Evolutionary conservation across 2,797 vertebrate species (phyloP), one percentile per base, ranked within the genome.

Genomic region (Ficedula albicollis): DNA sequence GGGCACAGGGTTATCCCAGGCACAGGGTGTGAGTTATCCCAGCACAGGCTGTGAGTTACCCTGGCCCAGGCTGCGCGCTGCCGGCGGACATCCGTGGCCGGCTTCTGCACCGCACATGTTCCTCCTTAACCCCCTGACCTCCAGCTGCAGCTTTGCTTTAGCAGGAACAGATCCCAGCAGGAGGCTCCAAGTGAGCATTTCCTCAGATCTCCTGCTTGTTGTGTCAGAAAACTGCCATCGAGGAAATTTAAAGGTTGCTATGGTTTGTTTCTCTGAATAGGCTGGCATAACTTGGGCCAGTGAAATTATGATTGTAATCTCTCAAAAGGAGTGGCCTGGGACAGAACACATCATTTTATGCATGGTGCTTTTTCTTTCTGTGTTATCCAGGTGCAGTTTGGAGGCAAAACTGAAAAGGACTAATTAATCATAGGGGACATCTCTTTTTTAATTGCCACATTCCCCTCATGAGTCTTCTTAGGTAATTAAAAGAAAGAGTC

Each of bases 1-100:
- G 41, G 15, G 17, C 41, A 17, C 34, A 34, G 34, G 34, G 34
- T 34, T 39, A 41, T 41, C 14, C 39, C 39, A 41, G 19, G 22
- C 44, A 21, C 48, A 49, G 48, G 48, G 51, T 52, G 27, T 52
- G 51, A 11, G 51, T 52, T 29, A 52, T 18, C 51, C 51, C 17
- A 17, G 51, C 27, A 16, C 51, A 52, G 51, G 27, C 15, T 51
- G 27, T 30, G 27, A 29, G 51, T 30, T 30, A 19, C 11, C 52
- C 29, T 19, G 30, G 30, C 12, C 13, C 52, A 26, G 52, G 30
- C 52, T 54, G 52, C 22, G 23, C 19, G 12, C 52, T 59, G 54
- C 46, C 1, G 1, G 14, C 4, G 59, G 34, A 3, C 23, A 36
- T 9, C 0, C 1, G 34, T 20, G 67, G 3, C 1, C 5, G 3